Evolutionary conservation across 2,113 vertebrate species (phyloP), one percentile per base, ranked within the genome.

Genomic region (Rhodinocichla rosea): DNA sequence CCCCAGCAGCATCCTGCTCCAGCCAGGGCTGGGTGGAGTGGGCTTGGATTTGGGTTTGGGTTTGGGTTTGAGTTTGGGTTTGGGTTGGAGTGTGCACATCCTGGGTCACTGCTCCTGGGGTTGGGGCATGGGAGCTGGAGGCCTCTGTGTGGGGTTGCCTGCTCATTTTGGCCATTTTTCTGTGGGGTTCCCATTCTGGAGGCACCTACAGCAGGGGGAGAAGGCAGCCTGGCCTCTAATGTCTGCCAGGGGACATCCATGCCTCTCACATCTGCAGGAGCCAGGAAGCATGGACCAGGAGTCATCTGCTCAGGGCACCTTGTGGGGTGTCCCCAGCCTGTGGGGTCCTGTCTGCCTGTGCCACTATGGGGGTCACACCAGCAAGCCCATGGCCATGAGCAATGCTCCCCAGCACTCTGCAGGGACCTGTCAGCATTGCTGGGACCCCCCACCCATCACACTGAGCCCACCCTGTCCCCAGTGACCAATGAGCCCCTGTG

Each of bases 401-500:
- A 1, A 5, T 8, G 15, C 5, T 74, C 7, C 30, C n/a, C 64
- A 26, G 69, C 2, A 42, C 47, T 63, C 56, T 32, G 47, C 53
- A 32, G 50, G 22, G 63, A 33, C 35, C 39, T 5, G 23, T 10
- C 28, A 32, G 49, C 53, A 13, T 1, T 65, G 40, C 35, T 71
- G 71, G 49, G 21, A 50, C 6, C 32, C 47, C 9, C 13, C 1
- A 2, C 12, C 9, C 5, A 1, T 18, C 9, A 2, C 1, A 4
- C 59, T 30, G 60, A 56, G 45, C 55, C 45, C 71, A 40, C 22
- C 22, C 5, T 45, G 37, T 26, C 40, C 40, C 24, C 57, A 15
- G 56, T 14, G 23, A 47, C 15, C 13, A 4, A 27, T 0, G 2
- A 45, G 18, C 9, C 42, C 8, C 64, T 6, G 27, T 28, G n/a